A percentile compares a stretch with the other conserved stretches of the same genome.
Conservation (phyloP, 1,140 invertebrate genomes). For the Nasonia giraulti region DNA sequence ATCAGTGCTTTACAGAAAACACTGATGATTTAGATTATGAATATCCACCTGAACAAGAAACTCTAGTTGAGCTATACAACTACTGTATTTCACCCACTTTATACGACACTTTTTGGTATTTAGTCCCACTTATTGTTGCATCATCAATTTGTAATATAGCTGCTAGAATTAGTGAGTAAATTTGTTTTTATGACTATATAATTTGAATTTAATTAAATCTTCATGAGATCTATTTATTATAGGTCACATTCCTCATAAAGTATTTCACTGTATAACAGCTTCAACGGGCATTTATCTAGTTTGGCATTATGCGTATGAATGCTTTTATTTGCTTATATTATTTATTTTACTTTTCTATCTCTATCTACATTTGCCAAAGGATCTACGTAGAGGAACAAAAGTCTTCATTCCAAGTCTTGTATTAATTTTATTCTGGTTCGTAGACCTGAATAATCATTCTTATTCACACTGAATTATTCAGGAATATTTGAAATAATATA, state of each 20-base stretch:
- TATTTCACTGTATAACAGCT: slow-evolving; percentile 63
- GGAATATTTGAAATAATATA: background rate
- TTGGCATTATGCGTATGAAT: slow-evolving; percentile 66
- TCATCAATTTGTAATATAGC: slow-evolving; percentile 63
- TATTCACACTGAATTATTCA: background rate
- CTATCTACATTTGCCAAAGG: slow-evolving; percentile 59
- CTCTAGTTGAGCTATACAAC: slow-evolving; percentile 61
- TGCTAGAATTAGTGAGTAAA: slow-evolving; percentile 61
- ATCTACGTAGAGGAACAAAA: slow-evolving; percentile 54
- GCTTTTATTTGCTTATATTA: slow-evolving; percentile 62
- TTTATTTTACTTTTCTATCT: slow-evolving; percentile 64
- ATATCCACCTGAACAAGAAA: slow-evolving; percentile 63
- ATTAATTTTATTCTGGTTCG: slow-evolving; percentile 67
- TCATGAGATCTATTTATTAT: slow-evolving; percentile 48
- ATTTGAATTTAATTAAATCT: background rate
- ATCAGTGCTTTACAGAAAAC: slow-evolving; percentile 57
- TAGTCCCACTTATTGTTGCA: slow-evolving; percentile 62
- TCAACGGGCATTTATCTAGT: slow-evolving; percentile 64
- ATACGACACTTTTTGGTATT: slow-evolving; percentile 61
- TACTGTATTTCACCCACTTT: slow-evolving; percentile 66
- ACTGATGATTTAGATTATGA: slow-evolving; percentile 65
- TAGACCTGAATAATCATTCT: background rate
- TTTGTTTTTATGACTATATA: slow-evolving; percentile 6
- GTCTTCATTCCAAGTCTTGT: slow-evolving; percentile 66
- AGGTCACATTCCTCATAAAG: slow-evolving; percentile 57